These are phyloP conservation scores for Zoanthus solanderi DNA, from an alignment of 92 coral and sea anemone genomes.

Conservation along the genomic window DNA sequence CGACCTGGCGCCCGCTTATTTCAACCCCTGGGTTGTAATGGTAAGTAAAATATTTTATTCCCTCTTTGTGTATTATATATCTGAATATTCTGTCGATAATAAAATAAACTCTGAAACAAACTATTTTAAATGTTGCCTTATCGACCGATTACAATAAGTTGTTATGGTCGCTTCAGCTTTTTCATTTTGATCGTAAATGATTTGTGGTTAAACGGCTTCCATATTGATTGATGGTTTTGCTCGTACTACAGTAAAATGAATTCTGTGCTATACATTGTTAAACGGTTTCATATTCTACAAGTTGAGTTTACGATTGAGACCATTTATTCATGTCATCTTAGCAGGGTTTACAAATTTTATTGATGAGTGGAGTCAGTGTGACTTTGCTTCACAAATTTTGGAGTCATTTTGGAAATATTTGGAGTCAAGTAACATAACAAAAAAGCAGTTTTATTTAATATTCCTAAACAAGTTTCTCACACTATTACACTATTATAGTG, in stretches of 20 bases:
- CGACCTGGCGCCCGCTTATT: no score
- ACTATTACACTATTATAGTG: constrained; percentile 16
- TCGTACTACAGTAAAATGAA: not conserved
- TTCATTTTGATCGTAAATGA: not conserved
- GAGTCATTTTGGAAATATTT: constrained; percentile 27
- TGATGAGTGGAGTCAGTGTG: constrained; percentile 46
- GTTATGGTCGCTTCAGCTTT: not conserved
- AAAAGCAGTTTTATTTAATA: constrained; percentile 34
- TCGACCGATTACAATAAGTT: not conserved
- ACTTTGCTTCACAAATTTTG: constrained; percentile 43
- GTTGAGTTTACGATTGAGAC: not conserved
- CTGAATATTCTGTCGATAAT: not conserved
- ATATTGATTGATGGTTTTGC: not conserved
- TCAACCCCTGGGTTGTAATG: no score
- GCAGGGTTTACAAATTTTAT: constrained; percentile 48
- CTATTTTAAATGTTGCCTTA: not conserved
- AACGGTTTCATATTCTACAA: not conserved
- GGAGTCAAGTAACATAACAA: constrained; percentile 23
- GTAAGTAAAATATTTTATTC: not conserved
- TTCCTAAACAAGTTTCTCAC: not conserved
- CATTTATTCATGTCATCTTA: not conserved
- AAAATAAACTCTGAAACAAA: no score
- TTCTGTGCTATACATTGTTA: not conserved
- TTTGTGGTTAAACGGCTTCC: not conserved
- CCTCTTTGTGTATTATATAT: not conserved